Conservation (phyloP, 2,888 invertebrate species). For the Apodemia duryi region DNA sequence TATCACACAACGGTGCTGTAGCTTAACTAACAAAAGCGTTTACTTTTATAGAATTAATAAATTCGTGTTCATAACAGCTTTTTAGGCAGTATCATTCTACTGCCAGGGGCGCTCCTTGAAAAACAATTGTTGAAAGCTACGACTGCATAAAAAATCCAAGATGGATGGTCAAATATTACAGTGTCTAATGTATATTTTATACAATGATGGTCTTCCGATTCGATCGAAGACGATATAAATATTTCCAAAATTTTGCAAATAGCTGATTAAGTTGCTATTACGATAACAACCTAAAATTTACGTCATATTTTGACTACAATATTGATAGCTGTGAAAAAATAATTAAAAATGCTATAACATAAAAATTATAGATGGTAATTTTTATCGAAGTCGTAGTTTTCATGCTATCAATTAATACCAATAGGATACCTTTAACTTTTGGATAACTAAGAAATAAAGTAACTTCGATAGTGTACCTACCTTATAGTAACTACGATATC, state of each 20-base stretch:
- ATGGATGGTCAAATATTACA: not conserved
- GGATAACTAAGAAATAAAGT: no score
- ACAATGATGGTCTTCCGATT: no score
- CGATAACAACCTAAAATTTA: not conserved
- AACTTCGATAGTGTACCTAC: no score
- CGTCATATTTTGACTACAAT: not conserved
- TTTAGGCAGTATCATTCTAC: not conserved
- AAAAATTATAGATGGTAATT: no score
- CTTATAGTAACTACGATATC: not conserved
- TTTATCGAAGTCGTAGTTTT: no score
- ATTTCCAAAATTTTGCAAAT: no score
- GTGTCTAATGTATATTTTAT: no score
- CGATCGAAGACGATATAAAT: no score
- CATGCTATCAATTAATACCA: no score
- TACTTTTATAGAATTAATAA: constrained; percentile 23
- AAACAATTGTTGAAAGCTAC: not conserved
- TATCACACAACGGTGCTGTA: constrained; percentile 6
- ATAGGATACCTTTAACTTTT: no score
- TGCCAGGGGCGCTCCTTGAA: not conserved
- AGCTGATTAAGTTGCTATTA: not conserved
- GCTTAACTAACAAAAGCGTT: constrained; percentile 4
- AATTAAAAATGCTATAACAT: no score
- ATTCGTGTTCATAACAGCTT: constrained; percentile 73
- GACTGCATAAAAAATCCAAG: not conserved
- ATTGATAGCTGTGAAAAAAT: no score